A percentile compares a stretch with the other conserved stretches of the same genome.
These are phyloP conservation scores for Poeciliopsis paucimaculata DNA, from an alignment of 2,797 vertebrate species.

Conservation along the genomic window DNA sequence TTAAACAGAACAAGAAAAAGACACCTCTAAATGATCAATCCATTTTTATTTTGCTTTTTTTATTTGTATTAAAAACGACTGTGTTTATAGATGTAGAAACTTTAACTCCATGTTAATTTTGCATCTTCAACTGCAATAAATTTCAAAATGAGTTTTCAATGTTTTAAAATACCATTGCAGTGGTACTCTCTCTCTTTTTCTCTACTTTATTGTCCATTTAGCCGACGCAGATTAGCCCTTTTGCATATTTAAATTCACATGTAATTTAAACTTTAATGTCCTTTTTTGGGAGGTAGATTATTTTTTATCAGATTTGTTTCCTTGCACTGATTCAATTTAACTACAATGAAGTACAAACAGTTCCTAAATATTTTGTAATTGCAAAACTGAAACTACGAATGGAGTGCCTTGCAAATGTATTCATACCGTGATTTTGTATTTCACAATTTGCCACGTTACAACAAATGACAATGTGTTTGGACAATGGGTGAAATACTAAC, in stretches of 20 bases:
- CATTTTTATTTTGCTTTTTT: background rate
- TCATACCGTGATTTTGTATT: background rate
- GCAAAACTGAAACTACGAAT: background rate
- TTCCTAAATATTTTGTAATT: background rate
- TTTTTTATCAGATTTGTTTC: background rate
- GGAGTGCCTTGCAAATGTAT: background rate
- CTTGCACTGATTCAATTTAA: too few species aligned
- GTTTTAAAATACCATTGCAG: background rate
- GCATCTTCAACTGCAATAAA: background rate
- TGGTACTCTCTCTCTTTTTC: background rate
- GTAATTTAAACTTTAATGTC: background rate
- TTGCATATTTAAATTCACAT: background rate
- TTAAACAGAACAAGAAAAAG: constrained; percentile 39
- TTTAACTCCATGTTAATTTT: background rate
- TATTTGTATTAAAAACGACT: background rate
- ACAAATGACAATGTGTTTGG: background rate
- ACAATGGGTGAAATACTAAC: background rate
- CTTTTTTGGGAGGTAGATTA: background rate
- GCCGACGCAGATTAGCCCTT: background rate
- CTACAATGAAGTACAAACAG: too few species aligned
- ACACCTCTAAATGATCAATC: constrained; percentile 19
- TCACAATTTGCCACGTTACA: background rate
- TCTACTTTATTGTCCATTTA: background rate
- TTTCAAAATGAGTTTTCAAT: background rate
- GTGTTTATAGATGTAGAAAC: background rate